phyloP scores from a whole-genome alignment of 2,113 vertebrate genomes.

The Solenodon paradoxus region DNA sequence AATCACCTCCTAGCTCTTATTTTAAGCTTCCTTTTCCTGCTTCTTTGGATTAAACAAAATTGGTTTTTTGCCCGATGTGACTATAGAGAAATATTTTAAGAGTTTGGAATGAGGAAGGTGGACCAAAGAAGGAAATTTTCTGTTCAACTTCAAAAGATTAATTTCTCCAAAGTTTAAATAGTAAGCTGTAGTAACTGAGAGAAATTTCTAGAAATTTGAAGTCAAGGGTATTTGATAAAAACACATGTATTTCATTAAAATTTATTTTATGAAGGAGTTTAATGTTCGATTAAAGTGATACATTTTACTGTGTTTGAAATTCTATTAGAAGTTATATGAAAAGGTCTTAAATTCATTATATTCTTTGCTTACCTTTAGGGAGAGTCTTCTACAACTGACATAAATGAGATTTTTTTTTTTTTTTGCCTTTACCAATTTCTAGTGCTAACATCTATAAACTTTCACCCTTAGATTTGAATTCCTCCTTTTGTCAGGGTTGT shows the following conservation, averaged over 20 bases:
- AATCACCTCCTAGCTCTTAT: background rate
- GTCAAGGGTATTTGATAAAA: background rate
- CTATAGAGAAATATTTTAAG: background rate
- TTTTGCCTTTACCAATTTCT: background rate
- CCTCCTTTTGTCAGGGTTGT: background rate
- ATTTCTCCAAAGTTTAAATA: background rate
- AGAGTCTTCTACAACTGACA: background rate
- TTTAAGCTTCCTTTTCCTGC: background rate
- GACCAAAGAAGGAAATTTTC: background rate
- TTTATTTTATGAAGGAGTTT: background rate
- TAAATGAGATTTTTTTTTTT: background rate
- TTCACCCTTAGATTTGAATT: background rate
- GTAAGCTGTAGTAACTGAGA: background rate
- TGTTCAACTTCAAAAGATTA: background rate
- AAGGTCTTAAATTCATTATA: background rate
- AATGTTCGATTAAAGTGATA: background rate
- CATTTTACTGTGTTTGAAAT: background rate
- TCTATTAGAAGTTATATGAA: background rate
- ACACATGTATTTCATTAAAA: background rate
- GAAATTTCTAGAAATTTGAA: background rate
- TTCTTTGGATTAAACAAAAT: conserved; percentile 28
- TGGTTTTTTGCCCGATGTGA: background rate
- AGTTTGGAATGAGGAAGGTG: background rate
- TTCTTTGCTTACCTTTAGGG: background rate
- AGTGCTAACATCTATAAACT: background rate